These are phyloP conservation scores for Acanthochromis polyacanthus DNA, from an alignment of 2,113 vertebrate species.

Conservation along the genomic window DNA sequence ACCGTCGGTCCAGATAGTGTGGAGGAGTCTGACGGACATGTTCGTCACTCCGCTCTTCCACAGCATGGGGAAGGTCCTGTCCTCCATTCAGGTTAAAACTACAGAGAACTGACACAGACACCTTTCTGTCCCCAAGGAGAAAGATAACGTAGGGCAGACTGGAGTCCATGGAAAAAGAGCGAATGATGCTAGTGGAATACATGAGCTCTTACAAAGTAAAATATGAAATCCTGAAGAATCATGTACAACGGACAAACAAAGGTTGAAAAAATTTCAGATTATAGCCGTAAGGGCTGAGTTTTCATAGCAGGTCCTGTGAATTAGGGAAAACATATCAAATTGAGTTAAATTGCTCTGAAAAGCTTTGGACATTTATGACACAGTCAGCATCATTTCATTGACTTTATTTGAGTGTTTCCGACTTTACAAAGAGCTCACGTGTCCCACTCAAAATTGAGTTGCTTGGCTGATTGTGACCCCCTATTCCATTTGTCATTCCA, in stretches of 20 bases:
- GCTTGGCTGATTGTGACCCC: constrained; percentile 44
- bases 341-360: not conserved
- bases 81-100: constrained; percentile 79
- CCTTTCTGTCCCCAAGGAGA: not conserved
- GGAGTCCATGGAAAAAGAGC: not conserved
- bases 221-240: not conserved
- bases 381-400: not conserved
- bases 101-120: constrained; percentile 65
- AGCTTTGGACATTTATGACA: not conserved
- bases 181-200: not conserved
- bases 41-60: constrained; percentile 86
- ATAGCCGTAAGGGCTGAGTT: not conserved
- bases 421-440: constrained; percentile 32
- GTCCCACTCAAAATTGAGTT: not conserved
- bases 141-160: not conserved
- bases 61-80: constrained; percentile 87
- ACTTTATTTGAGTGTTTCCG: not conserved
- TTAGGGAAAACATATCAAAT: not conserved
- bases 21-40: constrained; percentile 89
- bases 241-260: not conserved
- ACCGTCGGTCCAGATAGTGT: constrained; percentile 88
- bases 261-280: not conserved
- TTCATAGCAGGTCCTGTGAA: not conserved
- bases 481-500: not conserved
- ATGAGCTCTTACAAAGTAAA: constrained; percentile 33